phyloP scores from a whole-genome alignment of 2,888 invertebrate genomes.

The Drosophila eohydei region DNA sequence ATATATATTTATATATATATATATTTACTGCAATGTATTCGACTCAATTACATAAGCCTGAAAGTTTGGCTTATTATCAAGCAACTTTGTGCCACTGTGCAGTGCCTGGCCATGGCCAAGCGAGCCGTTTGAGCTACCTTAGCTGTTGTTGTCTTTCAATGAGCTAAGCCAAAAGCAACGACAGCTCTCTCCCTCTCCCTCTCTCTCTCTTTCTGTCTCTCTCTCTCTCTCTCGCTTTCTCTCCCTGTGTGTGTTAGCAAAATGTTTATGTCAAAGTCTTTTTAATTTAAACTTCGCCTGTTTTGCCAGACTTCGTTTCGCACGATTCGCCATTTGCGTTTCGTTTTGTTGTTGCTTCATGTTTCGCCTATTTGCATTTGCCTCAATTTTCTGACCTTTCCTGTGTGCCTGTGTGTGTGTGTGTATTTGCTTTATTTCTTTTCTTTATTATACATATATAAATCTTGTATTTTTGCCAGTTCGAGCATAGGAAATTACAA shows the following conservation, averaged over 20 bases:
- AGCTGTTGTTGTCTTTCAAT: constrained; percentile 23
- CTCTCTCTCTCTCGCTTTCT: constrained; percentile 10
- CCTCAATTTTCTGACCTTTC: constrained; percentile 21
- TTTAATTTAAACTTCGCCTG: constrained; percentile 73
- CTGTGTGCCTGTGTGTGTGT: not conserved
- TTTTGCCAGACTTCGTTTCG: constrained; percentile 44
- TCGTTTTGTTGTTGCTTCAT: constrained; percentile 37
- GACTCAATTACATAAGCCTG: constrained; percentile 5
- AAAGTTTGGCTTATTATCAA: not conserved
- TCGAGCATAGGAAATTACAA: constrained; percentile 45
- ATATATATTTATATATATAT: no score
- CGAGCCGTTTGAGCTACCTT: constrained; percentile 11
- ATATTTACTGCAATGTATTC: no score
- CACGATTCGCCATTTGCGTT: constrained; percentile 57
- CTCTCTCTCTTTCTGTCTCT: not conserved
- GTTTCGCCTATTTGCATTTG: constrained; percentile 64
- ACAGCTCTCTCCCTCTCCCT: constrained; percentile 1
- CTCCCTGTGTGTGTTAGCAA: constrained; percentile 50
- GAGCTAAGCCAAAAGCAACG: constrained; percentile 42
- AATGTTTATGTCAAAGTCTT: constrained; percentile 76
- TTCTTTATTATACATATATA: constrained; percentile 12
- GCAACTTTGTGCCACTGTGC: constrained; percentile 17
- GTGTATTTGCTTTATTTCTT: constrained; percentile 12
- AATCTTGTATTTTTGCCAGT: constrained; percentile 20
- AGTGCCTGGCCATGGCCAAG: not conserved